Base-by-base conservation (phyloP, 2,113 vertebrate genomes). In the Caranx melampygus region DNA sequence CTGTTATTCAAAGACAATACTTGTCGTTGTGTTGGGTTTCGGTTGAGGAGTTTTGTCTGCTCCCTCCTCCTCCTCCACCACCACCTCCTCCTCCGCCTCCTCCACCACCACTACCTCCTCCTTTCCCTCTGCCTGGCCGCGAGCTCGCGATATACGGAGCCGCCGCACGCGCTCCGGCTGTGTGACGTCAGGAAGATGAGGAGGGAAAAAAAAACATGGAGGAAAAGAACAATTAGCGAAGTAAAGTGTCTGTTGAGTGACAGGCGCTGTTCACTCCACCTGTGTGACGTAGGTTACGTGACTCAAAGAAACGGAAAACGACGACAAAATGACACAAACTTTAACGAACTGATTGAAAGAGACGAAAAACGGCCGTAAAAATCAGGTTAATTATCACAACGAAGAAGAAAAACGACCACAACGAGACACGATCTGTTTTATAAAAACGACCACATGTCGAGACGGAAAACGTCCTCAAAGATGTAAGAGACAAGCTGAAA, bases 151-250 rank as follows among this genome's bases (percentile, higher is more conserved):
- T 13, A 78, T 13, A 73, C 77, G 7, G 40, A 49, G 78, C 51
- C 47, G 81, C 84, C 47, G 81, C 84, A 79, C 80, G 75, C 66
- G 51, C 77, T 59, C 51, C 54, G 47, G 34, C 47, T 6, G 14
- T 15, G 82, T 90, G 88, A 91, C 90, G 90, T 91, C 88, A 90
- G 61, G 37, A 11, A 42, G 40, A 42, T 14, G 35, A 47, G 20
- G 20, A 49, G 0, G 34, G 34, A 64, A 69, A 55, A 67, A n/a
- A 16, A 67, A 72, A 4, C 5, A 64, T 52, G 45, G 26, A 7
- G 15, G 20, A 12, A 5, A 57, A 63, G 26, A 70, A 62, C 20
- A 44, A 4, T 67, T 4, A 66, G 60, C 9, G 18, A 52, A 21
- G 0, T 31, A 44, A 69, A 13, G 26, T 31, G 31, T 1, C 3